Conservation (phyloP, 2,113 vertebrate genomes). For the Neodontobutis hainanensis region DNA sequence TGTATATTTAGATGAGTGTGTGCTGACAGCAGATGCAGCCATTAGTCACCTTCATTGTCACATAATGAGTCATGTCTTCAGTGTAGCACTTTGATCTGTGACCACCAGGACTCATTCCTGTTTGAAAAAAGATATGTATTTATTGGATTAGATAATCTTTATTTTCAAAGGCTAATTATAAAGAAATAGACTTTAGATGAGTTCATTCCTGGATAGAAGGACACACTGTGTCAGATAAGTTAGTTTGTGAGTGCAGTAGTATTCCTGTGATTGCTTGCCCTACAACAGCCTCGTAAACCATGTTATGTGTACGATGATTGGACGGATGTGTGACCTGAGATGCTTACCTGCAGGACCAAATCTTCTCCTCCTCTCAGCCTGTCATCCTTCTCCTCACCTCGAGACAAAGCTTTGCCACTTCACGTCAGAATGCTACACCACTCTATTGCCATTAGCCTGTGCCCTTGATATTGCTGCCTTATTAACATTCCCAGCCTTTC, state of each 20-base stretch:
- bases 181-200: conserved; percentile 62
- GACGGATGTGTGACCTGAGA: conserved; percentile 44
- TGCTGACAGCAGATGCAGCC: conserved; percentile 53
- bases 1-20: conserved; percentile 63
- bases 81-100: conserved; percentile 67
- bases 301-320: conserved; percentile 10
- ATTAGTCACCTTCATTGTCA: conserved; percentile 62
- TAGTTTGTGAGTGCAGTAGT: conserved; percentile 30
- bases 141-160: conserved; percentile 76
- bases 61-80: conserved; percentile 60
- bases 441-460: conserved; percentile 53
- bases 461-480: conserved; percentile 72
- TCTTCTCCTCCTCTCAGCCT: conserved; percentile 51
- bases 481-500: conserved; percentile 70
- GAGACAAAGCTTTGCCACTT: conserved; percentile 54
- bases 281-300: conserved; percentile 16
- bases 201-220: conserved; percentile 59
- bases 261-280: conserved; percentile 29
- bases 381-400: conserved; percentile 28
- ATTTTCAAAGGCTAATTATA: conserved; percentile 68
- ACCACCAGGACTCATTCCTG: conserved; percentile 66
- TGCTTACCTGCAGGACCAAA: conserved; percentile 68
- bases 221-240: conserved; percentile 45
- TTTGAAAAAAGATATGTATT: conserved; percentile 71
- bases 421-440: conserved; percentile 33